A percentile compares a stretch with the other conserved stretches of the same genome.
Conservation (phyloP, 2,797 vertebrate genomes). For the Coregonus suidteri region DNA sequence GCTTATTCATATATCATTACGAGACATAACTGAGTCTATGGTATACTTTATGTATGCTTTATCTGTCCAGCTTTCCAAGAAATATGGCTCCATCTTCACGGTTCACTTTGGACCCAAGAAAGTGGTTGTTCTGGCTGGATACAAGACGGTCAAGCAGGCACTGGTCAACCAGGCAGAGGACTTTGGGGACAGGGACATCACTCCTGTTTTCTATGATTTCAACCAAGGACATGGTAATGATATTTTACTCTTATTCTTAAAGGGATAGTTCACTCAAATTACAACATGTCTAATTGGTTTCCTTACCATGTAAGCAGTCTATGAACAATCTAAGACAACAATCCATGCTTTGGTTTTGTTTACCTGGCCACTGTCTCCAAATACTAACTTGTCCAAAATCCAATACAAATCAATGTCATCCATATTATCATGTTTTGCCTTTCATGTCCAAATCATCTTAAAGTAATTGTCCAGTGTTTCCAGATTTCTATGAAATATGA, state of each 20-base stretch:
- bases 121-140: constrained; percentile 71
- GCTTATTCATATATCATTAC: too few species aligned
- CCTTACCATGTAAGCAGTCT: neutral
- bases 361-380: too few species aligned
- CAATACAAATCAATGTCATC: too few species aligned
- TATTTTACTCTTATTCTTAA: neutral
- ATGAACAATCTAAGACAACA: too few species aligned
- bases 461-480: too few species aligned
- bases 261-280: neutral
- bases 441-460: too few species aligned
- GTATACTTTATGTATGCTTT: neutral
- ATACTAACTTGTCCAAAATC: too few species aligned
- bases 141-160: constrained; percentile 69
- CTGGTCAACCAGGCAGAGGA: constrained; percentile 64
- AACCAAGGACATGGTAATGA: constrained; percentile 22
- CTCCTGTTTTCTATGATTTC: constrained; percentile 50
- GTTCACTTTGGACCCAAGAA: constrained; percentile 65
- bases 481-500: too few species aligned
- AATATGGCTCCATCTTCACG: constrained; percentile 67
- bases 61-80: constrained; percentile 65
- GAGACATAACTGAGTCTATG: neutral
- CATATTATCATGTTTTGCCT: too few species aligned
- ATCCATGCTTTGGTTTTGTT: too few species aligned
- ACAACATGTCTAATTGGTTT: neutral
- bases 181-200: constrained; percentile 64